phyloP scores from a whole-genome alignment of 2,888 invertebrate species.

The Willowsia nigromaculata region DNA sequence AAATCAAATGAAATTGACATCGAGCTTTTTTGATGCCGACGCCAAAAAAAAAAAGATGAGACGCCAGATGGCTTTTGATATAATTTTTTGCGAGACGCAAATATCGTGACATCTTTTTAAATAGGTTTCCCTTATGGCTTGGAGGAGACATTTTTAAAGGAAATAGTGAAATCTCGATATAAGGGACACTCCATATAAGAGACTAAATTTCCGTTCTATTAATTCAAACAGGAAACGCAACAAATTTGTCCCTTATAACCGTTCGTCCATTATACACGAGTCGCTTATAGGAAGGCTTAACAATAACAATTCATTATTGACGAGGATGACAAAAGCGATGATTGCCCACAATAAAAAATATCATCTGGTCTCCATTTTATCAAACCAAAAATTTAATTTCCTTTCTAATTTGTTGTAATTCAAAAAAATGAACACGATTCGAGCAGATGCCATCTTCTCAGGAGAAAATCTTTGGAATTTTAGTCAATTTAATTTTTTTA shows the following conservation, averaged over 20 bases:
- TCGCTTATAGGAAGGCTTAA: no score
- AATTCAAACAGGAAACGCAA: background rate
- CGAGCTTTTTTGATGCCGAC: background rate
- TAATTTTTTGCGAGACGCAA: no score
- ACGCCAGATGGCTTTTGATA: background rate
- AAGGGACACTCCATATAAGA: no score
- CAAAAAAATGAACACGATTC: slow-evolving; percentile 12
- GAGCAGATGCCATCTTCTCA: background rate
- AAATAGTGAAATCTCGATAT: no score
- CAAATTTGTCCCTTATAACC: background rate
- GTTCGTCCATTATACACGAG: no score
- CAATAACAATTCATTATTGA: background rate
- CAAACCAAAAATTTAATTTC: slow-evolving; percentile 11
- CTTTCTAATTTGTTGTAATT: slow-evolving; percentile 38
- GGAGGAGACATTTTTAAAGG: no score
- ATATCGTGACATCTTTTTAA: background rate
- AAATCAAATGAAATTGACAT: background rate
- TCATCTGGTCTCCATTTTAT: background rate
- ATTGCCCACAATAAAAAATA: background rate
- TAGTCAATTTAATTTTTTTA: slow-evolving; percentile 18
- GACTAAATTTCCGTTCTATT: no score
- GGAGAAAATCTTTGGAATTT: background rate
- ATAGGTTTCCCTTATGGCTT: background rate
- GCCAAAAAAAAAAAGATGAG: no score
- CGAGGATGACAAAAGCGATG: background rate